phyloP scores from a whole-genome alignment of 2,797 vertebrate species.

The Danio aesculapii region DNA sequence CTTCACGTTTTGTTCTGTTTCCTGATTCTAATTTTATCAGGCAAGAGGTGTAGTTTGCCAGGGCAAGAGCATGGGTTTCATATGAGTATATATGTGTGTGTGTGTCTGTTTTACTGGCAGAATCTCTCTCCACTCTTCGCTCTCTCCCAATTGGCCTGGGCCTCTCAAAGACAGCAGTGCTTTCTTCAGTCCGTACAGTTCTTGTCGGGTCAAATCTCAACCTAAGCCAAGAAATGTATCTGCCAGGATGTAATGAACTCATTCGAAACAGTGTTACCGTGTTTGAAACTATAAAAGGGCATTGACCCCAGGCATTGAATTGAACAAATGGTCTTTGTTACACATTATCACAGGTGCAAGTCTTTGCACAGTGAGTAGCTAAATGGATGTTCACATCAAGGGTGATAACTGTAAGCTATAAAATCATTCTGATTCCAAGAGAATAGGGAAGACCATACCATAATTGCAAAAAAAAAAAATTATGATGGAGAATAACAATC shows the following conservation, averaged over 20 bases:
- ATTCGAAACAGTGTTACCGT: neutral
- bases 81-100: neutral
- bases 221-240: constrained; percentile 29
- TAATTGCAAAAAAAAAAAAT: too few relatives aligned
- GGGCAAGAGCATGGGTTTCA: constrained; percentile 5
- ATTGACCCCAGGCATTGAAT: neutral
- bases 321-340: constrained; percentile 1
- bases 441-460: too few relatives aligned
- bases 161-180: constrained; percentile 16
- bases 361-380: neutral
- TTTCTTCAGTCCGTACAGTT: constrained; percentile 41
- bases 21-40: constrained; percentile 51
- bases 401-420: too few relatives aligned
- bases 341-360: neutral
- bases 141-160: constrained; percentile 5
- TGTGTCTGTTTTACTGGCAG: constrained; percentile 16
- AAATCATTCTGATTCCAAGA: too few relatives aligned
- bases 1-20: constrained; percentile 35
- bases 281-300: neutral
- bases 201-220: constrained; percentile 25
- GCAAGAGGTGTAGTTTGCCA: constrained; percentile 8
- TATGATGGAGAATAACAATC: too few relatives aligned
- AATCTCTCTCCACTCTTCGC: constrained; percentile 1
- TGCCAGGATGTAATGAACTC: constrained; percentile 10
- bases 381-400: neutral